Base-by-base conservation (phyloP, 2,113 vertebrate species). In the Stigmatopora argus region DNA sequence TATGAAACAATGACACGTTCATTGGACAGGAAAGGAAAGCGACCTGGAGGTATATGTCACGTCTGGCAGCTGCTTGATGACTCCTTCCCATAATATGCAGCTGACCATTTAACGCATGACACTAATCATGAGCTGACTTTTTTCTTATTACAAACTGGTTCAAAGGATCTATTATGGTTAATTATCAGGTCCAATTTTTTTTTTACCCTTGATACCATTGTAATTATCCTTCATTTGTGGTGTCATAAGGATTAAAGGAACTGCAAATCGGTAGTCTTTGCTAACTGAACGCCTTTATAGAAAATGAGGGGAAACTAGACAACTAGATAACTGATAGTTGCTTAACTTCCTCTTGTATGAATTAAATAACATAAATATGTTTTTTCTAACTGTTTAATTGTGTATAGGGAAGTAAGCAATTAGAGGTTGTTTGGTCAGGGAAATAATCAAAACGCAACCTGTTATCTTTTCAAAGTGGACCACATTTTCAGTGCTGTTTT, bases 171-270 rank as follows among this genome's bases (percentile, higher is more conserved):
- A 58, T 78, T 21, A 68, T 49, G 64, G 69, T 82, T 83, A 60
- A 58, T 83, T 83, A 78, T 81, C 61, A 45, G 51, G 66, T 71
- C 72, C 66, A 53, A 64, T 69, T 71, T 85, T 52, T 14, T 85
- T 84, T 3, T 71, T 77, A 78, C 74, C 74, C 80, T 77, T 77
- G 87, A 65, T 83, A 87, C 87, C 87, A 86, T 52, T 52, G 21
- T 52, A 19, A 52, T 19, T 52, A 82, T 79, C 86, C 82, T 82
- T 85, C 83, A 67, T 70, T 35, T 18, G 15, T 11, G 15, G 31
- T 2, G 1, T 17, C 34, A 9, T 34, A 18, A n/a, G 73, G 55
- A 69, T 70, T 65, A 65, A 77, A 44, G 62, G 56, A 56, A 31
- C 66, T 66, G 57, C 63, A 26, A 67, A 74, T 79, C 21, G 64